Percentiles rank a stretch among this genome's conserved stretches.
Evolutionary conservation across 2,113 vertebrate genomes (phyloP).

Genomic region (Nesoenas mayeri): DNA sequence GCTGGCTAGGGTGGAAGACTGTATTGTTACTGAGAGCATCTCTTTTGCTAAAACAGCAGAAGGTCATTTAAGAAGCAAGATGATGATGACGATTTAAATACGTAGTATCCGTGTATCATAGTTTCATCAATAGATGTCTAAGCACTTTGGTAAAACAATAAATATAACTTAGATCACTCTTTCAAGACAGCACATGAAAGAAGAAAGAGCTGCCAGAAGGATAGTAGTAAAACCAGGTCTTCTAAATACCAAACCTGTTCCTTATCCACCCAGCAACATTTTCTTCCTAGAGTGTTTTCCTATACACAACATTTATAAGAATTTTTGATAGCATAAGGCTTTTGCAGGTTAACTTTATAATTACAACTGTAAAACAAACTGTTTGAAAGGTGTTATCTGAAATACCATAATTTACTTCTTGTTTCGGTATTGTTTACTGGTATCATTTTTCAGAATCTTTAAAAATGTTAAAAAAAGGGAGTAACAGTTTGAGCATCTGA

Average conservation of each 20-base stretch:
- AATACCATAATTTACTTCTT: not conserved
- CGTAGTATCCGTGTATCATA: fast-evolving
- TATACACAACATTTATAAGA: not conserved
- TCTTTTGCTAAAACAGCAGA: not conserved
- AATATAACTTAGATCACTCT: not conserved
- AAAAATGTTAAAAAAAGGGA: not conserved
- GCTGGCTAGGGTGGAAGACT: not conserved
- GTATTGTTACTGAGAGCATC: not conserved
- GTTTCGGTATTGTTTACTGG: not conserved
- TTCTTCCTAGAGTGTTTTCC: not conserved
- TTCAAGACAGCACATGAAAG: not conserved
- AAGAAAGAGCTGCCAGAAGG: not conserved
- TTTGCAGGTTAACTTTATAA: not conserved
- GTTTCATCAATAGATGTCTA: not conserved
- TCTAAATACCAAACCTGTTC: not conserved
- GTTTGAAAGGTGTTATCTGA: not conserved
- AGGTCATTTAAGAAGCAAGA: not conserved
- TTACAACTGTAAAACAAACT: not conserved
- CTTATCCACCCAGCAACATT: not conserved
- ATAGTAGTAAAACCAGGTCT: not conserved
- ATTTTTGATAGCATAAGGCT: not conserved
- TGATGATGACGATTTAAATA: not conserved
- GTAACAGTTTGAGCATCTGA: not conserved
- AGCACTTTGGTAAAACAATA: not conserved
- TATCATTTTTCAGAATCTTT: not conserved